Conservation (phyloP, 2,797 vertebrate genomes). For the Petrocephalus schoutedeni region DNA sequence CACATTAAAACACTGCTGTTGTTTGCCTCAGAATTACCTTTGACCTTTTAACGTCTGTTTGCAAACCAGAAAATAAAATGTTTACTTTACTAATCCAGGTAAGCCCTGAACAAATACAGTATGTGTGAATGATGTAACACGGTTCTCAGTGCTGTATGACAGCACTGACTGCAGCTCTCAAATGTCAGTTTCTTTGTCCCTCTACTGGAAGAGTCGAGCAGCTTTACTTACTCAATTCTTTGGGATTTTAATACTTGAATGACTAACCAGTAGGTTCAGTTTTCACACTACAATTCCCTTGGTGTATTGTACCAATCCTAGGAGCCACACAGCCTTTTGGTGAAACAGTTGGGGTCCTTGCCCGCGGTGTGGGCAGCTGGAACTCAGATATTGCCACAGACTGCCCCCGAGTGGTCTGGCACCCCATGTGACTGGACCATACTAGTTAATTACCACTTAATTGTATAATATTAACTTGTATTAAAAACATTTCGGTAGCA, state of each 20-base stretch:
- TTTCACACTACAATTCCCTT: neutral
- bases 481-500: neutral
- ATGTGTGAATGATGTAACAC: neutral
- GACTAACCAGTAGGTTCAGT: conserved; percentile 10
- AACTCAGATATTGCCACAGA: neutral
- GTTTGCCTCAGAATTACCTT: neutral
- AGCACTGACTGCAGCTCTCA: neutral
- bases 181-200: neutral
- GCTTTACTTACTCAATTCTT: neutral
- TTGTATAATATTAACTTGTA: neutral
- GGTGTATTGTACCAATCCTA: neutral
- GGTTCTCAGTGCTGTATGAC: neutral
- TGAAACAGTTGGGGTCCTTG: neutral
- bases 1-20: neutral
- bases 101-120: neutral
- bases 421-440: neutral
- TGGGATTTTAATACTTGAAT: neutral
- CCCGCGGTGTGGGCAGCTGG: neutral
- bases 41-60: neutral
- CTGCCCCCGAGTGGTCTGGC: neutral
- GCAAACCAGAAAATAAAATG: neutral
- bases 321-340: neutral
- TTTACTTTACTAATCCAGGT: neutral
- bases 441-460: neutral
- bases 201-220: neutral